A percentile compares a stretch with the other conserved stretches of the same genome.
Evolutionary conservation across 2,113 vertebrate genomes (phyloP).

Genomic region (Myotis lucifugus): DNA sequence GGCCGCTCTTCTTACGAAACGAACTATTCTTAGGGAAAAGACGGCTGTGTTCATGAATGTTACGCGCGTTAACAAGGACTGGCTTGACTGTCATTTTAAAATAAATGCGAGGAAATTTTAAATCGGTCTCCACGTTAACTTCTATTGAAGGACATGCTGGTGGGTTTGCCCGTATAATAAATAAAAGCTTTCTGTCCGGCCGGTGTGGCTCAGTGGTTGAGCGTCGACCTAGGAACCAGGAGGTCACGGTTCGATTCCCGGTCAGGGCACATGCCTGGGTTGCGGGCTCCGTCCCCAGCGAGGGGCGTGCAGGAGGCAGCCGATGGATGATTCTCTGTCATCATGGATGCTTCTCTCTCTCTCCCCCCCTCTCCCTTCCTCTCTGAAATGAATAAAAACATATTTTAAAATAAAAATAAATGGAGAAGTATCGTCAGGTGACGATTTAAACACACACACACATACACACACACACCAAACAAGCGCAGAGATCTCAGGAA

Average conservation of each 20-base stretch:
- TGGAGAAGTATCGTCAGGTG: background rate
- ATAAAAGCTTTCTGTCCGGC: background rate
- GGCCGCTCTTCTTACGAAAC: background rate
- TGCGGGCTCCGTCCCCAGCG: no score
- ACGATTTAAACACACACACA: no score
- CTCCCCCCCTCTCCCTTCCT: no score
- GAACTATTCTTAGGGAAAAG: background rate
- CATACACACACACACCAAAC: no score
- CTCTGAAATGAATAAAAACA: no score
- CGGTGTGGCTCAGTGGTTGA: no score
- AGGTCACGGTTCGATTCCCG: no score
- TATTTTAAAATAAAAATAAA: background rate
- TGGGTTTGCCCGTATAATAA: background rate
- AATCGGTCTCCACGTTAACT: background rate
- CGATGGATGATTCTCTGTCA: no score
- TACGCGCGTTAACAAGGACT: background rate
- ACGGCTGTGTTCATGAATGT: background rate
- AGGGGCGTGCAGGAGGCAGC: no score
- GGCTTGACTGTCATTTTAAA: background rate
- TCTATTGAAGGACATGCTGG: background rate
- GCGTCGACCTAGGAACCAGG: no score
- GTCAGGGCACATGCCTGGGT: no score
- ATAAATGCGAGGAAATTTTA: background rate
- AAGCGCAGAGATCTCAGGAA: background rate
- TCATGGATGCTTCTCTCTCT: no score